Evolutionary conservation across 92 coral and sea anemone species (phyloP).

Genomic region (Ricordea florida): DNA sequence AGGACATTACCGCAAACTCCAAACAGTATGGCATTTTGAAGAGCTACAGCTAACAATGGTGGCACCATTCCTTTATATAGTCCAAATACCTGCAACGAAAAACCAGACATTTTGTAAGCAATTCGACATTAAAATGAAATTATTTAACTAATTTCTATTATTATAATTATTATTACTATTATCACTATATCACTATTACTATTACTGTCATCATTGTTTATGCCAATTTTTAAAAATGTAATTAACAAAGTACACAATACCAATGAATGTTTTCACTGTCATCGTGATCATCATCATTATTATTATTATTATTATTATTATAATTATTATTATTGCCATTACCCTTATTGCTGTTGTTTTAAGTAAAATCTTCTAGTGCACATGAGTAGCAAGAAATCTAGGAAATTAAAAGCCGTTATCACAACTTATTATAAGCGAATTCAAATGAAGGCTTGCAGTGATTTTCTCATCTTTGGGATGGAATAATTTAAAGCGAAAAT

Average conservation of each 20-base stretch:
- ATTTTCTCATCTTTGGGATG: too few relatives aligned
- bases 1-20: constrained; percentile 78
- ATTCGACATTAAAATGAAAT: not conserved
- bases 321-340: not conserved
- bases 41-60: constrained; percentile 74
- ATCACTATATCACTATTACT: not conserved
- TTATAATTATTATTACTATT: not conserved
- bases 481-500: too few relatives aligned
- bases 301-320: not conserved
- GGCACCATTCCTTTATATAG: constrained; percentile 83
- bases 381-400: too few relatives aligned
- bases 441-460: too few relatives aligned
- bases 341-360: not conserved
- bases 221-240: too few relatives aligned
- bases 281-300: not conserved
- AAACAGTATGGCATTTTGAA: constrained; percentile 79
- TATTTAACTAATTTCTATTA: not conserved
- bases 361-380: too few relatives aligned
- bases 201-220: not conserved
- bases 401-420: too few relatives aligned
- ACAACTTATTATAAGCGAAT: too few relatives aligned
- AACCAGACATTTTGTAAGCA: not conserved
- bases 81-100: constrained; percentile 68
- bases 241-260: too few relatives aligned
- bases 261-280: not conserved